Evolutionary conservation across 2,797 vertebrate species (phyloP), one percentile per base, ranked within the genome.

Genomic region (Taenioides sp.): DNA sequence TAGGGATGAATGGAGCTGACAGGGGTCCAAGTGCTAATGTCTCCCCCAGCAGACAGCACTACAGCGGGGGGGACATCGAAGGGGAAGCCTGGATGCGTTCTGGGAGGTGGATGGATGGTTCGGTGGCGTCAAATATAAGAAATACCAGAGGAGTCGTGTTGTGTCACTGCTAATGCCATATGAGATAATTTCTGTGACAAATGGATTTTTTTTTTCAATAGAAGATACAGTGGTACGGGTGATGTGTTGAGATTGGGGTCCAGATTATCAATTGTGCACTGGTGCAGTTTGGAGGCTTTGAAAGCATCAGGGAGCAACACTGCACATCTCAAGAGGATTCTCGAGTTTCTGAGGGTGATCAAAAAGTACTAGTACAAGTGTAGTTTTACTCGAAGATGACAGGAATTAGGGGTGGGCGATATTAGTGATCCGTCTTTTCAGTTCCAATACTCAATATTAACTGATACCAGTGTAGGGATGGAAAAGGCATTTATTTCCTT

Each of bases 1-100:
- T 74, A 1, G 55, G 74, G 77, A 75, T 80, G 82, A 85, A 83
- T 71, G 67, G 75, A 63, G 23, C 77, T 86, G 85, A 88, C 87
- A 81, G 83, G 63, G 80, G 80, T 60, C 79, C 66, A 61, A 78
- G 82, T 70, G 22, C 76, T 88, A 83, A 86, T 86, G 86, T 69
- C 2, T 17, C 77, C 73, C 72, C 80, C 12, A 18, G 37, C 74
- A 84, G 85, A 80, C 87, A 65, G 47, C 71, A 18, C 72, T 69
- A 23, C 63, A 67, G 80, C 54, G 64, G 79, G 14, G 60, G 60
- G 70, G 69, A 70, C 49, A 75, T 77, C 71, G 70, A 14, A 59
- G 25, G 55, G 18, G 49, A 17, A 20, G 20, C 23, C 20, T 5
- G 2, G 47, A 77, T 59, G 25, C 28, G 28, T 52, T 73, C 71